Evolutionary conservation across 2,113 vertebrate species (phyloP).

Genomic region (Grus americana): DNA sequence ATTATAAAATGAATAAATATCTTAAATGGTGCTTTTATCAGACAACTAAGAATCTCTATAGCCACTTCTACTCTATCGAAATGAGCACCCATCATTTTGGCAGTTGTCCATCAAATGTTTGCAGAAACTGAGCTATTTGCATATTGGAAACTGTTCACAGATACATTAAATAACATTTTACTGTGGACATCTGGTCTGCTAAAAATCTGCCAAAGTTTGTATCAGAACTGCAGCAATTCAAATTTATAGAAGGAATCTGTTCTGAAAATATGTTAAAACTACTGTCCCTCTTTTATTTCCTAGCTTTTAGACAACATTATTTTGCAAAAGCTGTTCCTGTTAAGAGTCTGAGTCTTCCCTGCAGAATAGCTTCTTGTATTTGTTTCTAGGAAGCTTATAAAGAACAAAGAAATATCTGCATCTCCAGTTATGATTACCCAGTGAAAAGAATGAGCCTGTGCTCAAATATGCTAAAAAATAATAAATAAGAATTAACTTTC

Average conservation of each 20-base stretch:
- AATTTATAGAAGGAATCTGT: slow-evolving; percentile 45
- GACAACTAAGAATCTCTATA: not conserved
- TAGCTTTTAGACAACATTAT: not conserved
- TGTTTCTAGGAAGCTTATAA: not conserved
- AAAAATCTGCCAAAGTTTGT: slow-evolving; percentile 68
- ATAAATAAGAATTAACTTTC: not conserved
- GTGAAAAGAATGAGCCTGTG: not conserved
- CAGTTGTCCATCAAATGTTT: slow-evolving; percentile 60
- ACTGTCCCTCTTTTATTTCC: not conserved
- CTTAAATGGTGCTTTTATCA: not conserved
- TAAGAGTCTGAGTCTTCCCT: not conserved
- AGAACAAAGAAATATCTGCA: not conserved
- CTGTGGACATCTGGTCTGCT: slow-evolving; percentile 76
- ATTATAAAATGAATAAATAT: not conserved
- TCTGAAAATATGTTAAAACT: slow-evolving; percentile 41
- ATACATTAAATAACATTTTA: slow-evolving; percentile 76
- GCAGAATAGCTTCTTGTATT: not conserved
- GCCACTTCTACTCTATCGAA: not conserved
- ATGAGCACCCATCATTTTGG: slow-evolving; percentile 36
- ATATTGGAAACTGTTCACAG: slow-evolving; percentile 72
- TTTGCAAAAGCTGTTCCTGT: slow-evolving; percentile 14
- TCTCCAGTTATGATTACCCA: not conserved
- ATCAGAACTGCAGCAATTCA: slow-evolving; percentile 48
- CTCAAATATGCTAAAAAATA: not conserved
- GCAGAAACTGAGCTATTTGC: slow-evolving; percentile 64